These are phyloP conservation scores for Meandrusa payeni DNA, from an alignment of 2,888 invertebrate genomes.

Conservation along the genomic window DNA sequence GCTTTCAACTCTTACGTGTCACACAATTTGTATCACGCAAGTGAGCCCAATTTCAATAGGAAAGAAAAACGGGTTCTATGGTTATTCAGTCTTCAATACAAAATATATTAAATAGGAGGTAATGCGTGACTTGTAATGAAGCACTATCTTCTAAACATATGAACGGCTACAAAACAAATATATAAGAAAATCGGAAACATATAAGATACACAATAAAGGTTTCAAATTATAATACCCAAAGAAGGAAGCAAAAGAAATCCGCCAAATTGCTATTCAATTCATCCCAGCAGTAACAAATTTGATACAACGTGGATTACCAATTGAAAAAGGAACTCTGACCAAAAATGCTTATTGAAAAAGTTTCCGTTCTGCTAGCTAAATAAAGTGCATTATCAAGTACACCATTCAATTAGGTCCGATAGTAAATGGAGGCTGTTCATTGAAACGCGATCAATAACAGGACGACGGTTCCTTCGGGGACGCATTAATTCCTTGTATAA, in stretches of 20 bases:
- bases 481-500: constrained; percentile 42
- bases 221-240: too few species aligned
- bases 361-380: background rate
- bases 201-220: too few species aligned
- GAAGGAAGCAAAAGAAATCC: background rate
- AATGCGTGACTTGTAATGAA: too few species aligned
- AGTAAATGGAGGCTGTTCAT: constrained; percentile 6
- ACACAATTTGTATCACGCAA: too few species aligned
- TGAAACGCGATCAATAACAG: constrained; percentile 24
- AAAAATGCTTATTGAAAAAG: background rate
- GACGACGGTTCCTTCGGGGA: constrained; percentile 30
- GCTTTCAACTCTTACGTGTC: too few species aligned
- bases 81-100: too few species aligned
- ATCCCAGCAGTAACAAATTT: constrained; percentile 12
- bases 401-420: background rate
- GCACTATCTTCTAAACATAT: too few species aligned
- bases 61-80: too few species aligned
- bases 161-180: too few species aligned
- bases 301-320: constrained; percentile 2
- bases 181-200: too few species aligned
- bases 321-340: background rate
- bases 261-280: constrained; percentile 10
- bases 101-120: too few species aligned
- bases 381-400: constrained; percentile 14
- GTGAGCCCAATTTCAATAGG: too few species aligned